Percentiles rank a stretch among this genome's conserved stretches.
phyloP scores from a whole-genome alignment of 2,113 vertebrate species.

The Elanoides forficatus region DNA sequence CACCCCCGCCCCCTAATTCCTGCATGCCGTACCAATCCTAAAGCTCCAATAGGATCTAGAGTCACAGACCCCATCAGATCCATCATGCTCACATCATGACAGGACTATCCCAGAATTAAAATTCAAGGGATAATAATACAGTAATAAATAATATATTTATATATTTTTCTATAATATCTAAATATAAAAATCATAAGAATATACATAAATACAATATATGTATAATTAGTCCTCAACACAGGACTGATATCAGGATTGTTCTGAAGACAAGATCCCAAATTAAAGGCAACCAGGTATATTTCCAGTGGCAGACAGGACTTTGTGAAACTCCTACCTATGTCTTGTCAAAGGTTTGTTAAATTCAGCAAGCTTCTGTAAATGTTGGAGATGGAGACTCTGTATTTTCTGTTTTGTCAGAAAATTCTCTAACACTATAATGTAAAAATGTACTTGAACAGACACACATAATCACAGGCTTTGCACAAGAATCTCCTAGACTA shows the following conservation, averaged over 20 bases:
- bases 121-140: neutral
- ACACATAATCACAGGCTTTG: neutral
- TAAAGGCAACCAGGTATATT: neutral
- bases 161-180: too few relatives aligned
- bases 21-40: neutral
- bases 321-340: neutral
- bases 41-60: neutral
- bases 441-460: neutral
- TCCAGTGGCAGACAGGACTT: neutral
- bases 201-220: neutral
- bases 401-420: neutral
- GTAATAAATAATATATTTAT: neutral
- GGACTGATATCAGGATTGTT: neutral
- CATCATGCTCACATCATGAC: neutral
- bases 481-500: neutral
- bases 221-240: neutral
- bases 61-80: neutral
- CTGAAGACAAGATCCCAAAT: neutral
- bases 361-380: neutral
- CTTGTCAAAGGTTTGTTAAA: neutral
- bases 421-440: neutral
- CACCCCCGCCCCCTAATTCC: neutral
- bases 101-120: neutral
- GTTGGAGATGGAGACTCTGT: neutral
- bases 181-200: neutral